Evolutionary conservation across 2,888 invertebrate genomes (phyloP), one percentile per base, ranked within the genome.

Genomic region (Ceriagrion tenellum): DNA sequence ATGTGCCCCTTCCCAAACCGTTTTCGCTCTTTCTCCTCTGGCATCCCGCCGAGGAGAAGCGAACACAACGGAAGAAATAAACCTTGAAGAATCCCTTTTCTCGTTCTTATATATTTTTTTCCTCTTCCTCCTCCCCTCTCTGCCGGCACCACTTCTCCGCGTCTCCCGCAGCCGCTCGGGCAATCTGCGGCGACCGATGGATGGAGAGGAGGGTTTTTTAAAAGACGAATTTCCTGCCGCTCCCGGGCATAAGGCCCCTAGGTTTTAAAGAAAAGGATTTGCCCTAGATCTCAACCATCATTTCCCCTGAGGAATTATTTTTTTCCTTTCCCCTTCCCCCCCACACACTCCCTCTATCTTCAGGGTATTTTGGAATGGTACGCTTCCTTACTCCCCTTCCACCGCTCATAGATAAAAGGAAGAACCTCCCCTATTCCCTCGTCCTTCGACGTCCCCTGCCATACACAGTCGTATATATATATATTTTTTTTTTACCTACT

Each of bases 211-310:
- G 59, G 59, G 59, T 59, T 59, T 59, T 56, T 59, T 59, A 20
- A 81, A 81, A 81, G 81, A 35, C 81, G 81, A 81, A 81, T 35
- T 81, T 81, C 35, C 81, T 30, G 30, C 81, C 12, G 59, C 59
- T 59, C 81, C 81, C 81, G 81, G 81, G 81, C 23, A 81, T 35
- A 81, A 26, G 81, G 81, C 35, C 35, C 35, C 35, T 35, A 35
- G 81, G 16, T 59, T 59, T 81, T 81, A 81, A 30, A 81, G 81
- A 81, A 81, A 81, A 81, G 81, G 81, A 81, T 81, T 81, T 35
- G 81, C 35, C 81, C 81, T 81, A 81, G 81, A 81, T 81, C 81
- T 81, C 81, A 81, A 81, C 81, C 81, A 81, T 81, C 81, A 81
- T 81, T 81, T 81, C 81, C 81, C 81, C 81, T 35, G 35, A 81